These are phyloP conservation scores for Drosophila sordidapex DNA, from an alignment of 2,888 invertebrate genomes.

Conservation along the genomic window DNA sequence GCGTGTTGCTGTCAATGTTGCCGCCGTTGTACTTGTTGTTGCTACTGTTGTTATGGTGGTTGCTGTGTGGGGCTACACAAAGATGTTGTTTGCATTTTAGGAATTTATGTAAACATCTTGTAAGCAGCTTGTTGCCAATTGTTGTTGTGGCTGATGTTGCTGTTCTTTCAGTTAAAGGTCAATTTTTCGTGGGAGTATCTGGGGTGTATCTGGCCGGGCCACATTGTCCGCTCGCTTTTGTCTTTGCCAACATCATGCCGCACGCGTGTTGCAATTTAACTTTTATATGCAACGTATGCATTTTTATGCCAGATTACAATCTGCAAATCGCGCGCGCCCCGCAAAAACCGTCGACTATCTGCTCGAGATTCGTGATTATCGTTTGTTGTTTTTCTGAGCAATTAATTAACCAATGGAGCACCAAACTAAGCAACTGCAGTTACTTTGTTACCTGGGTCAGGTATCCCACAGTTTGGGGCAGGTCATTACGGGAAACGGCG, in stretches of 20 bases:
- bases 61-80: constrained; percentile 34
- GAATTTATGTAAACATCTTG: constrained; percentile 83
- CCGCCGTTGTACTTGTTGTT: constrained; percentile 35
- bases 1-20: constrained; percentile 80
- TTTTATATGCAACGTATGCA: constrained; percentile 67
- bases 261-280: constrained; percentile 77
- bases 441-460: constrained; percentile 43
- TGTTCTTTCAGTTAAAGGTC: constrained; percentile 75
- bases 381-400: constrained; percentile 70
- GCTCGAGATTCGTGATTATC: constrained; percentile 75
- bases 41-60: constrained; percentile 1
- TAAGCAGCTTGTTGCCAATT: constrained; percentile 66
- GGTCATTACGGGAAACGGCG: constrained; percentile 23
- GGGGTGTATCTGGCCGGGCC: constrained; percentile 26
- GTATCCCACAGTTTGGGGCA: constrained; percentile 32
- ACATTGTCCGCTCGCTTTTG: constrained; percentile 64
- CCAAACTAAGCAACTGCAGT: constrained; percentile 28
- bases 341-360: constrained; percentile 53
- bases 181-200: constrained; percentile 77
- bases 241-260: constrained; percentile 62
- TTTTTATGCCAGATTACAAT: constrained; percentile 59
- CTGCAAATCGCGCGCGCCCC: constrained; percentile 57
- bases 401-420: constrained; percentile 67
- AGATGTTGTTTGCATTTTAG: constrained; percentile 82
- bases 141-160: constrained; percentile 40